Percentiles rank a stretch among this genome's conserved stretches.
Evolutionary conservation across 1,140 invertebrate genomes (phyloP).

Genomic region (Rhopalosiphum maidis): DNA sequence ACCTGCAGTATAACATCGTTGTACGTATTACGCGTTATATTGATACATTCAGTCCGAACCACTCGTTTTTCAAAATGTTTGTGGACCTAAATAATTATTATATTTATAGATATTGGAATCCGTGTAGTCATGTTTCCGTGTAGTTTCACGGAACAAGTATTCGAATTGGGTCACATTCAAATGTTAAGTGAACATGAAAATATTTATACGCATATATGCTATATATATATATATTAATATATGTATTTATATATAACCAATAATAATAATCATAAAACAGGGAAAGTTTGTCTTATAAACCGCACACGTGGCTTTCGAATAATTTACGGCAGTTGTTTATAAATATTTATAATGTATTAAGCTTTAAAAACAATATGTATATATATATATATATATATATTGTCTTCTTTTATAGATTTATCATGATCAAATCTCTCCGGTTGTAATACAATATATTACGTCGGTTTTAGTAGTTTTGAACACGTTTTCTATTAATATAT

Average conservation of each 20-base stretch:
- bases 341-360: background rate
- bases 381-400: background rate
- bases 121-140: background rate
- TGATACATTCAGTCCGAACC: background rate
- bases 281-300: slow-evolving; percentile 29
- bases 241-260: background rate
- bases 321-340: background rate
- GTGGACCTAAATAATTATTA: slow-evolving; percentile 8
- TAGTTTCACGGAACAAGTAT: slow-evolving; percentile 29
- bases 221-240: background rate
- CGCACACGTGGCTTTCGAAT: slow-evolving; percentile 22
- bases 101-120: slow-evolving; percentile 21
- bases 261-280: slow-evolving; percentile 16
- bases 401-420: slow-evolving; percentile 3
- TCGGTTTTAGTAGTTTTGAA: background rate
- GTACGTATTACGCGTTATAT: background rate
- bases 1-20: background rate
- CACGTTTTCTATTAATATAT: slow-evolving; percentile 12
- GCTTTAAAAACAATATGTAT: slow-evolving; percentile 22
- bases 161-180: slow-evolving; percentile 38
- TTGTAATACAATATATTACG: background rate
- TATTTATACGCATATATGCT: background rate
- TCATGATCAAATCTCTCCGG: slow-evolving; percentile 10
- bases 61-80: background rate
- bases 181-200: slow-evolving; percentile 24